Conservation (phyloP, 2,113 vertebrate species). For the Heliornis fulica region DNA sequence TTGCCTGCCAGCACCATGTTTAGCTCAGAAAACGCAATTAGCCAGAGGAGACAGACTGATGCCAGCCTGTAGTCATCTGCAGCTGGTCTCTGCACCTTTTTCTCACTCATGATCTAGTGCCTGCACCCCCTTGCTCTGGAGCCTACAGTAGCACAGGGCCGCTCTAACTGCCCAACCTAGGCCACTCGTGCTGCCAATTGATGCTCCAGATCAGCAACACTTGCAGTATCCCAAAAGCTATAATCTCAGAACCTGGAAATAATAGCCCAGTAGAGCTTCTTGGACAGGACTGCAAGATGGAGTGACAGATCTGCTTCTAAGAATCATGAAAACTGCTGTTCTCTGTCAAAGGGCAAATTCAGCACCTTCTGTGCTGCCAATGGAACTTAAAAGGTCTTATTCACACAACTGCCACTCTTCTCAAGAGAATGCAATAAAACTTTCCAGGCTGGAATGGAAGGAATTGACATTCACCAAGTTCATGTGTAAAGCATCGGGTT, state of each 20-base stretch:
- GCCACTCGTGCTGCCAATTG: rapidly evolving
- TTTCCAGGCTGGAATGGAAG: neutral
- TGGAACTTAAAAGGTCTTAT: neutral
- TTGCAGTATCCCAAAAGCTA: neutral
- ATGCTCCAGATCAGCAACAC: neutral
- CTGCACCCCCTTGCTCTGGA: neutral
- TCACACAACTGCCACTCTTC: neutral
- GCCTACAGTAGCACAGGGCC: rapidly evolving
- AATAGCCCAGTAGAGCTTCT: neutral
- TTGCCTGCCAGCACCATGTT: neutral
- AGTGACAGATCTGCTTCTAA: neutral
- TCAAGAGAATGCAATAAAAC: neutral
- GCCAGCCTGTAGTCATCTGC: neutral
- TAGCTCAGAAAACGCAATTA: neutral
- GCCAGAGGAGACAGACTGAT: neutral
- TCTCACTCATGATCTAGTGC: neutral
- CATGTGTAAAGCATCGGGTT: neutral
- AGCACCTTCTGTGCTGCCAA: neutral
- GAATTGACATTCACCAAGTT: neutral
- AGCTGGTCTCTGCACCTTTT: neutral
- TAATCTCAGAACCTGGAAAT: neutral
- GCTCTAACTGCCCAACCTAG: neutral
- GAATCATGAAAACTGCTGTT: neutral
- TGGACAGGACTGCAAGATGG: neutral
- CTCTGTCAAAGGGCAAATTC: neutral